Evolutionary conservation across 2,797 vertebrate genomes (phyloP).

Genomic region (Helarctos malayanus): DNA sequence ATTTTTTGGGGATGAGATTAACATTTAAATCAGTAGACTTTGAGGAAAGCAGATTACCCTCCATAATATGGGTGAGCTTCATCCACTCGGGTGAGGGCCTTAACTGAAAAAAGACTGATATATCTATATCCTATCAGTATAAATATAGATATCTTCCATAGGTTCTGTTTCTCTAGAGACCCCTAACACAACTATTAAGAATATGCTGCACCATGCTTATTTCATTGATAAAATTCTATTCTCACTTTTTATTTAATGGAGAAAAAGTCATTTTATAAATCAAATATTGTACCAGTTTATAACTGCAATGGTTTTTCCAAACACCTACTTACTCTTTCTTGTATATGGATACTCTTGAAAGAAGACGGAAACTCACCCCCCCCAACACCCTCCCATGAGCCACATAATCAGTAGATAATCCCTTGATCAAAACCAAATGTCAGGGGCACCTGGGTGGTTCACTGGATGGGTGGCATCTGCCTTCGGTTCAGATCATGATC

Average conservation of each 20-base stretch:
- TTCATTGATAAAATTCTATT: not conserved
- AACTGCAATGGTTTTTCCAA: not conserved
- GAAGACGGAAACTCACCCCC: not conserved
- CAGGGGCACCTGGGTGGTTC: not conserved
- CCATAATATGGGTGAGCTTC: not conserved
- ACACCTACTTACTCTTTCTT: not conserved
- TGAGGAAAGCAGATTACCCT: not conserved
- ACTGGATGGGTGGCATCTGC: too few species aligned
- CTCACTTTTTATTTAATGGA: not conserved
- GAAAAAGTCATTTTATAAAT: not conserved
- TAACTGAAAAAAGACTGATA: not conserved
- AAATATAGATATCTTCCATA: not conserved
- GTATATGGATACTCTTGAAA: not conserved
- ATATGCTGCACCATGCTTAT: not conserved
- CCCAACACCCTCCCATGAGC: not conserved
- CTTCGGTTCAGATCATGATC: too few species aligned
- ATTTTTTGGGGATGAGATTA: not conserved
- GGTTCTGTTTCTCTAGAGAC: not conserved
- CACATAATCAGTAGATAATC: not conserved
- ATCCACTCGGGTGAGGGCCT: not conserved
- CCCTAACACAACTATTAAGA: not conserved
- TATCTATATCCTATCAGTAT: too few species aligned
- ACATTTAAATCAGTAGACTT: not conserved
- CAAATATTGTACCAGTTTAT: not conserved
- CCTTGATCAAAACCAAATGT: constrained; percentile 33